Base-by-base conservation (phyloP, 2,113 vertebrate species). In the Hemicordylus capensis region DNA sequence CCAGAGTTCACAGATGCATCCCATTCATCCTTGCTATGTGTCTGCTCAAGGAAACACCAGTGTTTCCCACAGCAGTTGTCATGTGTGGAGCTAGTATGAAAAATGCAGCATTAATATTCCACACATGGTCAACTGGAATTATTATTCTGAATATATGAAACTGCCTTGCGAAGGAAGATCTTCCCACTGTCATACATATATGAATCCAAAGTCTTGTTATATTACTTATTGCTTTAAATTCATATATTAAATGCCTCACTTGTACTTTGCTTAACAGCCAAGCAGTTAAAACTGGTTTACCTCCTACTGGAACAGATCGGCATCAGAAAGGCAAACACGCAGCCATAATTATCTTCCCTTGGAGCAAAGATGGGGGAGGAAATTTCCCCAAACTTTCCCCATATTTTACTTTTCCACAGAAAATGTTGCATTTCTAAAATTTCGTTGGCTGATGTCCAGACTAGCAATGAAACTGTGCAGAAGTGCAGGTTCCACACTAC, bases 221-320 rank as follows among this genome's bases (percentile, higher is more conserved):
- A n/a, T n/a, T n/a, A n/a, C n/a, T n/a, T n/a, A n/a, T n/a, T n/a
- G 42, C 12, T 74, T 31, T 4, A 2, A 37, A 48, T 31, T n/a
- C n/a, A n/a, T n/a, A 74, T 31, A 74, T 6, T 48, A 48, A 73
- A 48, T 17, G 44, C 70, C 44, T 46, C 66, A 78, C 74, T 67
- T 78, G 67, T 79, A 54, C 46, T 42, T 67, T 39, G 66, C 58
- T 82, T 39, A 76, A 75, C 31, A 90, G 31, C 78, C 78, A 76
- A 89, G 48, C 0, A 4, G 46, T 70, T 85, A 92, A 94, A 93
- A 90, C 89, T 90, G 91, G 81, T 88, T 77, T 5, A 1, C 64
- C 63, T 89, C 84, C 46, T 8, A 4, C 24, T 54, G 69, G 84
- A 80, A 31, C 9, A 67, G 24, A 39, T 61, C 0, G 46, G 17